Evolutionary conservation across 2,888 invertebrate genomes (phyloP).

Genomic region (Fragum whitleyi): DNA sequence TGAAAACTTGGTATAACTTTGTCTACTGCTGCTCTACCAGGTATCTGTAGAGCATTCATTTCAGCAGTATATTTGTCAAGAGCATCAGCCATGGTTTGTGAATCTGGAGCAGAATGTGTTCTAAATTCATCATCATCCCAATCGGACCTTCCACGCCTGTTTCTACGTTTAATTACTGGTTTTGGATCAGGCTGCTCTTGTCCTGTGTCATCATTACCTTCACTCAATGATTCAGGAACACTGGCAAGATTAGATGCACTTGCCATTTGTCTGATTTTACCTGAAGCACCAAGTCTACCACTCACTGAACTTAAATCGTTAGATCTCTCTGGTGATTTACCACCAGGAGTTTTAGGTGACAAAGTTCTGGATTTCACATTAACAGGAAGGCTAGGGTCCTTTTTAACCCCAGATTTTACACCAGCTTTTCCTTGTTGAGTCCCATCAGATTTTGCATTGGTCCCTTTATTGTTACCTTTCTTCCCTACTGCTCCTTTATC

Average conservation of each 20-base stretch:
- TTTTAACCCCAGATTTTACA: constrained; percentile 18
- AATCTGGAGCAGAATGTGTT: constrained; percentile 76
- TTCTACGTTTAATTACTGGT: constrained; percentile 67
- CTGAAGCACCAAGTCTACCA: constrained; percentile 36
- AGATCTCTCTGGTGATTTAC: constrained; percentile 50
- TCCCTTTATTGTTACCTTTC: background rate
- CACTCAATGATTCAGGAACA: constrained; percentile 77
- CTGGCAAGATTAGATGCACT: constrained; percentile 79
- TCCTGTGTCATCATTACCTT: constrained; percentile 63
- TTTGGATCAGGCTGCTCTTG: constrained; percentile 8
- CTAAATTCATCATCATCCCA: constrained; percentile 70
- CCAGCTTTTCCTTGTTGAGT: constrained; percentile 25
- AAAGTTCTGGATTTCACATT: background rate
- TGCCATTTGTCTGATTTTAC: constrained; percentile 65
- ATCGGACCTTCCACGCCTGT: constrained; percentile 59
- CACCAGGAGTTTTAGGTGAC: constrained; percentile 28
- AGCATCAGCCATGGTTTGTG: constrained; percentile 70
- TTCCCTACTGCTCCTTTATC: background rate
- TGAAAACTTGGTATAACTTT: constrained; percentile 10
- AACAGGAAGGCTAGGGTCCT: background rate
- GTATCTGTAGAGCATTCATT: constrained; percentile 31
- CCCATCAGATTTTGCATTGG: constrained; percentile 29
- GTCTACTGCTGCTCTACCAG: background rate
- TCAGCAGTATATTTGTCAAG: constrained; percentile 67
- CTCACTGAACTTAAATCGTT: constrained; percentile 23